phyloP scores from a whole-genome alignment of 2,113 vertebrate genomes.

The Hippocampus mohnikei region DNA sequence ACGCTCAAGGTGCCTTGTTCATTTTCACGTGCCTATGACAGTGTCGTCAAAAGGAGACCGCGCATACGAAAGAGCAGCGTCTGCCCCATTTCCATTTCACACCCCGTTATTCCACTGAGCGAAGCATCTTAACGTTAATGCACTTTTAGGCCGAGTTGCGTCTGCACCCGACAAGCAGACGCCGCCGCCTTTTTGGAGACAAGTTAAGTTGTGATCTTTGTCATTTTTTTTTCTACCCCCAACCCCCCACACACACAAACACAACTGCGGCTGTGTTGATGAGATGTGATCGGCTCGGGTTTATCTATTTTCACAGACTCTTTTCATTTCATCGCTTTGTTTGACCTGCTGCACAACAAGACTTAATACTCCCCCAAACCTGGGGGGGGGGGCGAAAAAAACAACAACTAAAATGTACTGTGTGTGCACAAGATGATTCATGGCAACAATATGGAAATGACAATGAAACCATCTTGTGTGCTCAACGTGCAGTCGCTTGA shows the following conservation, averaged over 20 bases:
- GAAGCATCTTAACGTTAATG: conserved; percentile 58
- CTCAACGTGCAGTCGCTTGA: conserved; percentile 57
- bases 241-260: conserved; percentile 3
- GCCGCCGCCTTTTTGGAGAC: conserved; percentile 45
- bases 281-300: conserved; percentile 30
- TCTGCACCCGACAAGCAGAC: conserved; percentile 39
- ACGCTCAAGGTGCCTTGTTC: conserved; percentile 79
- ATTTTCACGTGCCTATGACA: conserved; percentile 76
- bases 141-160: conserved; percentile 67
- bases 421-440: conserved; percentile 49
- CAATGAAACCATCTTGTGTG: conserved; percentile 61
- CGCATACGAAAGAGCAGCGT: conserved; percentile 44
- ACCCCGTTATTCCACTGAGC: conserved; percentile 35
- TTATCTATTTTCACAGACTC: conserved; percentile 29
- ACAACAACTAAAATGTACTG: conserved; percentile 53
- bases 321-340: conserved; percentile 39
- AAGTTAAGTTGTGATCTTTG: conserved; percentile 41
- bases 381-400: conserved; percentile 10
- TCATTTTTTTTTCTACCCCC: conserved; percentile 7
- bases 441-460: conserved; percentile 51
- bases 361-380: conserved; percentile 24
- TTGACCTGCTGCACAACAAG: conserved; percentile 61
- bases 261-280: conserved; percentile 37
- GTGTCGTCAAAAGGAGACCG: conserved; percentile 52
- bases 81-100: conserved; percentile 57